phyloP scores from a whole-genome alignment of 2,797 vertebrate species.

The Amazonetta brasiliensis region DNA sequence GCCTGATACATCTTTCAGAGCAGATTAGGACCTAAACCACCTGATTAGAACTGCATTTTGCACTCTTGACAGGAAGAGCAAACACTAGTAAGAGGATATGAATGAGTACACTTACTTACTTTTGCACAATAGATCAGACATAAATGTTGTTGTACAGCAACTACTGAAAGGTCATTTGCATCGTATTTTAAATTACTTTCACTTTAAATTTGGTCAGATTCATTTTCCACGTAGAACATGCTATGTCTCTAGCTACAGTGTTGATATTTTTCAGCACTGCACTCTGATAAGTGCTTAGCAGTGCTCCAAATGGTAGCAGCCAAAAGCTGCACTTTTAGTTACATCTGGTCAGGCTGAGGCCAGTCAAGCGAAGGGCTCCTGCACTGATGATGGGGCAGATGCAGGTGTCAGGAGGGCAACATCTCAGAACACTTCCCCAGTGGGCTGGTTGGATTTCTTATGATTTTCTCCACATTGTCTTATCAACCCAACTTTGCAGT shows the following conservation, averaged over 20 bases:
- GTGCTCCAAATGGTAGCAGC: not conserved
- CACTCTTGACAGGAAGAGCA: not conserved
- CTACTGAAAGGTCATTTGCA: not conserved
- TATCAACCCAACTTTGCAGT: not conserved
- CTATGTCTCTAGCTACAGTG: not conserved
- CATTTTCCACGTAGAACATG: not conserved
- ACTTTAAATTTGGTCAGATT: not conserved
- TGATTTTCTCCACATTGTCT: not conserved
- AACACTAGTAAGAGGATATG: not conserved
- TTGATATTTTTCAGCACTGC: not conserved
- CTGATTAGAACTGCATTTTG: not conserved
- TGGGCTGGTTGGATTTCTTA: not conserved
- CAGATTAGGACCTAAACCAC: not conserved
- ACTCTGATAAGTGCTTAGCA: not conserved
- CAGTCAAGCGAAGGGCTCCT: not conserved
- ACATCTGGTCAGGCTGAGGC: not conserved
- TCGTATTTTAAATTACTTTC: not conserved
- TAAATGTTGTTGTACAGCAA: not conserved
- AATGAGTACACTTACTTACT: not conserved
- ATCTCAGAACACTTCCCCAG: not conserved
- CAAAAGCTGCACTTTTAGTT: not conserved
- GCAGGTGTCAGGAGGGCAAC: not conserved
- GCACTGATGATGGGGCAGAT: rapidly evolving
- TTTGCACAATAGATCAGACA: not conserved
- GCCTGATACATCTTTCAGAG: not conserved